These are phyloP conservation scores for Zaprionus kolodkinae DNA, from an alignment of 1,140 invertebrate species.

Conservation along the genomic window DNA sequence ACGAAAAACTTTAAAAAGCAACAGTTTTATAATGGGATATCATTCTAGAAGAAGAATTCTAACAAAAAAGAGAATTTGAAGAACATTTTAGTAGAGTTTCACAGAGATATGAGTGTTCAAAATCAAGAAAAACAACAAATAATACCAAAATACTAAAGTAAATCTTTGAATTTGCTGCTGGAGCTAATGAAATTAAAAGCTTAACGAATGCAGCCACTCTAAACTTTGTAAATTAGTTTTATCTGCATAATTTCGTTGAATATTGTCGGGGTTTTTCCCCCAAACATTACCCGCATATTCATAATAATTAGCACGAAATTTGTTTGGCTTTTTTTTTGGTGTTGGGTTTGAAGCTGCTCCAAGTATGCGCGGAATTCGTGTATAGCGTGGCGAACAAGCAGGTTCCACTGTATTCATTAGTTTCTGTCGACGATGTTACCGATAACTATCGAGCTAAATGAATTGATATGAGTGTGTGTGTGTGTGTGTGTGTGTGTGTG, in stretches of 20 bases:
- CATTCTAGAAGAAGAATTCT: no score
- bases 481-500: not conserved
- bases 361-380: not conserved
- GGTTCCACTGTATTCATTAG: constrained; percentile 33
- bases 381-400: constrained; percentile 10
- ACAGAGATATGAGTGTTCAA: no score
- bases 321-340: not conserved
- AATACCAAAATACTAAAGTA: no score
- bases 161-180: no score
- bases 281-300: not conserved
- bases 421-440: not conserved
- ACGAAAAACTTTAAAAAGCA: no score
- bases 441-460: constrained; percentile 27
- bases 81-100: no score
- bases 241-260: not conserved
- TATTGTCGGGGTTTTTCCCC: not conserved
- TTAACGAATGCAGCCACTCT: no score
- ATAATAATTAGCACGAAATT: constrained; percentile 5
- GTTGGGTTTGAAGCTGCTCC: not conserved
- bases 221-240: not conserved
- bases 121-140: no score
- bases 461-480: not conserved
- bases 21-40: no score
- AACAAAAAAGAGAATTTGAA: no score
- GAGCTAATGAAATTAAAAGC: no score